Conservation (phyloP, 2,888 invertebrate species). For the Hecatera dysodea region DNA sequence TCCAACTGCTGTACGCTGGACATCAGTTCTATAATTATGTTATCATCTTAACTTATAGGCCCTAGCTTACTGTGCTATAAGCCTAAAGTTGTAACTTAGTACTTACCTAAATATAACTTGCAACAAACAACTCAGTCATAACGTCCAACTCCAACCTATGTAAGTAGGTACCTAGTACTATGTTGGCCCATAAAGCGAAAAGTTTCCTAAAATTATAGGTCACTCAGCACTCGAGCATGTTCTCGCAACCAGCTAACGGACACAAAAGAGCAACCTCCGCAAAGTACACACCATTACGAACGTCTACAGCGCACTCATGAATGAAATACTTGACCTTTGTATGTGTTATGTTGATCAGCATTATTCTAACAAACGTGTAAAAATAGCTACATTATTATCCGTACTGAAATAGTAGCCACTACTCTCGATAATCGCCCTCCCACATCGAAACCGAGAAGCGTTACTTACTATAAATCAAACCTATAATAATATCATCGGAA, state of each 20-base stretch:
- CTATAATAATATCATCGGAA: conserved; percentile 85
- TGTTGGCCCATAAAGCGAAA: conserved; percentile 16
- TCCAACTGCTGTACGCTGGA: neutral
- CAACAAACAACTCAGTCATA: neutral
- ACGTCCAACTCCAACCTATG: neutral
- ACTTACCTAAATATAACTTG: neutral
- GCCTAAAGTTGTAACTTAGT: neutral
- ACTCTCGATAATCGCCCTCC: conserved; percentile 83
- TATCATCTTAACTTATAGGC: neutral
- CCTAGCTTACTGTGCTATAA: neutral
- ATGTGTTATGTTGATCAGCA: conserved; percentile 60
- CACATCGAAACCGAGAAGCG: conserved; percentile 81
- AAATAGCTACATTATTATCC: conserved; percentile 80
- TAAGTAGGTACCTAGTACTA: neutral
- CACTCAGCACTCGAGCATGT: neutral
- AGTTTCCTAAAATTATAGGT: conserved; percentile 14
- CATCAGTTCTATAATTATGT: neutral
- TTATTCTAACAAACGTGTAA: conserved; percentile 68
- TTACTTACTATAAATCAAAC: conserved; percentile 84
- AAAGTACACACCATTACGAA: conserved; percentile 43
- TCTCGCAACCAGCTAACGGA: neutral
- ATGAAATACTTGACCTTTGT: conserved; percentile 68
- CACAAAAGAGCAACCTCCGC: conserved; percentile 14
- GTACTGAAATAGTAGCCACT: conserved; percentile 79
- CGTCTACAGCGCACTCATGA: conserved; percentile 52